Conservation (phyloP, 1,140 invertebrate species). For the Sarcophaga peregrina region DNA sequence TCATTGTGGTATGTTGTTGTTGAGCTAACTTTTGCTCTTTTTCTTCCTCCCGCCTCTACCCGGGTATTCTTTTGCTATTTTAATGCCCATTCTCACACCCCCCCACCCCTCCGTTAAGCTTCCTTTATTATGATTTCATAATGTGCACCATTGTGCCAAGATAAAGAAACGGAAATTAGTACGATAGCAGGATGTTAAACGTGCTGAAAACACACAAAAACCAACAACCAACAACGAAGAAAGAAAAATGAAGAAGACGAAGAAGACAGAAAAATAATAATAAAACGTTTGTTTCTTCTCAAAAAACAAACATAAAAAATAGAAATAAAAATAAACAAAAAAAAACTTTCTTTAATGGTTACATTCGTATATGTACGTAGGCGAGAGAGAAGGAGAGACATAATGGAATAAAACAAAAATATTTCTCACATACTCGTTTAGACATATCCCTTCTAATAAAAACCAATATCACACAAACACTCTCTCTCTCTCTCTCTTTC, state of each 20-base stretch:
- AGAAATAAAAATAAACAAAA: constrained; percentile 43
- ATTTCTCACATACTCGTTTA: background rate
- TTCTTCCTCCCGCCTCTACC: too few species aligned
- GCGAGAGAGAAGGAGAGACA: background rate
- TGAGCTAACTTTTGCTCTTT: too few species aligned
- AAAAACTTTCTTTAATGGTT: constrained; percentile 12
- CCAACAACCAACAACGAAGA: constrained; percentile 23
- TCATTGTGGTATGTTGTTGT: constrained; percentile 22
- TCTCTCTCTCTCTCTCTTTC: too few species aligned
- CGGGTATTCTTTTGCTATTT: too few species aligned
- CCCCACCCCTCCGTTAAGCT: background rate
- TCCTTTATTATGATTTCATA: constrained; percentile 51
- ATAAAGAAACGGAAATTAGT: constrained; percentile 67
- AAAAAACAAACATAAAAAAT: constrained; percentile 45
- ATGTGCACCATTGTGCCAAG: constrained; percentile 66
- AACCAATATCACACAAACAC: too few species aligned
- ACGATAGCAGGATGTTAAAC: constrained; percentile 64
- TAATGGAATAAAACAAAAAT: constrained; percentile 28
- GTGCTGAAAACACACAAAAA: constrained; percentile 44
- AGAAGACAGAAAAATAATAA: too few species aligned
- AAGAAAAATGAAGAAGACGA: too few species aligned
- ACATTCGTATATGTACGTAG: too few species aligned
- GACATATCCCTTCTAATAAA: too few species aligned
- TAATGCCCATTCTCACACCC: too few species aligned
- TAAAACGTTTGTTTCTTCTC: constrained; percentile 10